Conservation (phyloP, 2,113 vertebrate genomes). For the Pteronura brasiliensis region DNA sequence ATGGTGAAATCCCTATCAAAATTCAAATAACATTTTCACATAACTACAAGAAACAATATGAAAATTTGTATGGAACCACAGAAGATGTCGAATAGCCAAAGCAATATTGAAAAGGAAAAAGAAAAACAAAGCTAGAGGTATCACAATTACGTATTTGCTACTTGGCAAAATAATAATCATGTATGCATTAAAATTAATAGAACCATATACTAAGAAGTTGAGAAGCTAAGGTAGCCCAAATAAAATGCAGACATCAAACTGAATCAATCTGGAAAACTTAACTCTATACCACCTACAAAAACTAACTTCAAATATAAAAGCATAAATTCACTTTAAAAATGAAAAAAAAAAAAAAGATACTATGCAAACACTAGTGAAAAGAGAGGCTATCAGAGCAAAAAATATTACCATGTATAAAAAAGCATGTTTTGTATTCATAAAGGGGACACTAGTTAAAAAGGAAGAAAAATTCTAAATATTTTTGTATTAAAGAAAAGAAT, state of each 20-base stretch:
- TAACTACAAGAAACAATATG: not conserved
- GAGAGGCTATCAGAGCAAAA: not conserved
- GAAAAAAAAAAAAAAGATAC: not conserved
- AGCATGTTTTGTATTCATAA: not conserved
- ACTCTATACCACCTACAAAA: not conserved
- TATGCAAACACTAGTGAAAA: not conserved
- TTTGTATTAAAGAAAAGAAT: not conserved
- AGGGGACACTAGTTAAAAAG: not conserved
- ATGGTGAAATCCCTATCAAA: not conserved
- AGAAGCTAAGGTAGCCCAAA: not conserved
- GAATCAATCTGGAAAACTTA: not conserved
- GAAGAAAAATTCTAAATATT: not conserved
- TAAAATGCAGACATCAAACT: not conserved
- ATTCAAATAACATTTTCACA: not conserved
- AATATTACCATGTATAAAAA: not conserved
- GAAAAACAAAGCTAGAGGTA: not conserved
- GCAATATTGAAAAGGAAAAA: not conserved
- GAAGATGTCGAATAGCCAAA: not conserved
- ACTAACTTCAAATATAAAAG: not conserved
- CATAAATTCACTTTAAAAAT: not conserved
- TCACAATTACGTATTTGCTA: not conserved
- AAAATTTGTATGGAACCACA: not conserved
- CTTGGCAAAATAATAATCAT: not conserved
- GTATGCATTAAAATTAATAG: not conserved
- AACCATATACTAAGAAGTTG: not conserved